A percentile compares a stretch with the other conserved stretches of the same genome.
Evolutionary conservation across 2,797 vertebrate genomes (phyloP).

Genomic region (Mycteria americana): DNA sequence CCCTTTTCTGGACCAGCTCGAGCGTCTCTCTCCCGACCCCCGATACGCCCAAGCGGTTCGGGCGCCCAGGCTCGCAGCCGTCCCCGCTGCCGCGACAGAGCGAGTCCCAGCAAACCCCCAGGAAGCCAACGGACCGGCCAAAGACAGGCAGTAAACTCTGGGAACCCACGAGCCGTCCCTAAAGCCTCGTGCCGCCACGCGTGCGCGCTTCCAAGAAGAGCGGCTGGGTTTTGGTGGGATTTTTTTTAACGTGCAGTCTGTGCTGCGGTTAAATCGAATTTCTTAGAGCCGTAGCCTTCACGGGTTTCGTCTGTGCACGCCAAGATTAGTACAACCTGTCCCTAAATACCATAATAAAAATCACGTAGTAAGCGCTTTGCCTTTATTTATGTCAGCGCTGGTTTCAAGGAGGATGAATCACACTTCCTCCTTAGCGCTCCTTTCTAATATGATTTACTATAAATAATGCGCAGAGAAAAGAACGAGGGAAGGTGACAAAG

Average conservation of each 20-base stretch:
- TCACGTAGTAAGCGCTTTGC: slow-evolving; percentile 63
- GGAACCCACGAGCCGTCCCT: neutral
- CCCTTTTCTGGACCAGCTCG: neutral
- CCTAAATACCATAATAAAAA: slow-evolving; percentile 59
- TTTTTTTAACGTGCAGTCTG: neutral
- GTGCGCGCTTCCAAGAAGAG: neutral
- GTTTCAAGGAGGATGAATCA: slow-evolving; percentile 78
- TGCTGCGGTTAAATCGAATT: neutral
- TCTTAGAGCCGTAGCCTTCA: neutral
- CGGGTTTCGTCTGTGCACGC: neutral
- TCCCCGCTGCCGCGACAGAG: accelerated
- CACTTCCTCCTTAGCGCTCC: slow-evolving; percentile 67
- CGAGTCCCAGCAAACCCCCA: neutral
- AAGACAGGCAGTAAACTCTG: neutral
- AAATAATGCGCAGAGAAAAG: slow-evolving; percentile 65
- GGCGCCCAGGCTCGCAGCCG: too few relatives aligned
- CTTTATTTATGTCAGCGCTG: slow-evolving; percentile 69
- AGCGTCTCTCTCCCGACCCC: neutral
- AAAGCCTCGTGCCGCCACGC: neutral
- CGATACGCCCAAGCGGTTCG: accelerated
- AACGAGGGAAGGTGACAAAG: neutral
- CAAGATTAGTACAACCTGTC: slow-evolving; percentile 70
- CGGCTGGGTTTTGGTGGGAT: neutral
- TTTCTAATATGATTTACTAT: slow-evolving; percentile 77
- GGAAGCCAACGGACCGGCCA: neutral